Evolutionary conservation across 1,140 invertebrate genomes (phyloP), one percentile per base, ranked within the genome.

Genomic region (Pissodes strobi): DNA sequence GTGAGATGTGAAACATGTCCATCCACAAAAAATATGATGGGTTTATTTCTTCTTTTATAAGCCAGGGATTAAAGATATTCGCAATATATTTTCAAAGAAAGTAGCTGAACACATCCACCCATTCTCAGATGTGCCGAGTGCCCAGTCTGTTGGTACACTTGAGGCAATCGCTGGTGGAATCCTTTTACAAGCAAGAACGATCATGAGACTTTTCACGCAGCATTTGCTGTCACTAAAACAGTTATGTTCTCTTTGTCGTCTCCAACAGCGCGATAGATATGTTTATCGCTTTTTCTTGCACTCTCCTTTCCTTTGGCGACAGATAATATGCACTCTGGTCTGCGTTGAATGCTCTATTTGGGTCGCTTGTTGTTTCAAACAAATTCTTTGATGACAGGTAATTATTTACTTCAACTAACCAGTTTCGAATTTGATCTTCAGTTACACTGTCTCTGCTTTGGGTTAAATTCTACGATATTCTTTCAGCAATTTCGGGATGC

Each of bases 241-340:
- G 19, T 51, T 1, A 55, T 23, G 5, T 17, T 38, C 34, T 55
- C 51, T 13, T 55, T 55, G 1, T 55, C 51, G 37, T 55, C 51
- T 5, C 9, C 19, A 1, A 9, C 51, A 1, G 30, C 25, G 15
- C 8, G 1, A 38, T 55, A 55, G 15, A 55, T 18, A 30, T 13
- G 12, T 38, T 55, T 34, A 10, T 17, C 34, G 17, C 51, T 27
- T 34, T 55, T 30, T n/a, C n/a, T n/a, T n/a, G n/a, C n/a, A n/a
- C n/a, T n/a, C n/a, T n/a, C n/a, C n/a, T n/a, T n/a, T n/a, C n/a
- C n/a, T n/a, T n/a, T n/a, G n/a, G n/a, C n/a, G n/a, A n/a, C n/a
- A n/a, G n/a, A n/a, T n/a, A n/a, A n/a, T n/a, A n/a, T n/a, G n/a
- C n/a, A n/a, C n/a, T n/a, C n/a, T n/a, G n/a, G n/a, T n/a, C n/a